phyloP scores from a whole-genome alignment of 92 coral and sea anemone species.

The Phenganax subtilis region DNA sequence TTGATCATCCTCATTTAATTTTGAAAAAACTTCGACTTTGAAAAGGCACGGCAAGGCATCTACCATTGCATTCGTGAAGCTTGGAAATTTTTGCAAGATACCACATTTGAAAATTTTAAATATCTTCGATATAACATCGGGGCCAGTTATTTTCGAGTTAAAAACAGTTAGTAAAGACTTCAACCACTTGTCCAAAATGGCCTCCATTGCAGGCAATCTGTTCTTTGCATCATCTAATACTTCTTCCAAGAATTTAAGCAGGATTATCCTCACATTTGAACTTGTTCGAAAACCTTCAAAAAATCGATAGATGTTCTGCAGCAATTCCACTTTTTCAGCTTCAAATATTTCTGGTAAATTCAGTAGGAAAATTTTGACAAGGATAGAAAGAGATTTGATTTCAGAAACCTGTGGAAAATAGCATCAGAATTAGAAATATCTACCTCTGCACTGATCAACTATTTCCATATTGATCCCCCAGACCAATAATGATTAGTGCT shows the following conservation, averaged over 20 bases:
- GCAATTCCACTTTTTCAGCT: constrained; percentile 40
- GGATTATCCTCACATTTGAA: constrained; percentile 57
- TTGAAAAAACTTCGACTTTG: constrained; percentile 53
- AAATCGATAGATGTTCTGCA: constrained; percentile 49
- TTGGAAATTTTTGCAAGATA: constrained; percentile 27
- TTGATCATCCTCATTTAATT: constrained; percentile 54
- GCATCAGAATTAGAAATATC: too few relatives aligned
- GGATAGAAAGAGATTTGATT: not conserved
- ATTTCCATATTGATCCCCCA: too few relatives aligned
- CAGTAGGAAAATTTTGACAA: constrained; percentile 2
- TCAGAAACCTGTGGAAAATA: not conserved
- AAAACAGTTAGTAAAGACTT: constrained; percentile 2
- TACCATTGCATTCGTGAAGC: not conserved
- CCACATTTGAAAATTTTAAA: constrained; percentile 14
- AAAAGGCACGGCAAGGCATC: not conserved
- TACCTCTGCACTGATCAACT: too few relatives aligned
- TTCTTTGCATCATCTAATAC: not conserved
- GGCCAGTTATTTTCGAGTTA: not conserved
- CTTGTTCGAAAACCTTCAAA: constrained; percentile 63
- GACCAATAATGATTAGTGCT: too few relatives aligned
- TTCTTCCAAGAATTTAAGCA: constrained; percentile 50
- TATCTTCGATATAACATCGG: not conserved
- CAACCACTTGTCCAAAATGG: constrained; percentile 27
- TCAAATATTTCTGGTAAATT: constrained; percentile 11
- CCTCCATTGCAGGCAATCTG: not conserved